These are phyloP conservation scores for Petroica traversi DNA, from an alignment of 2,113 vertebrate genomes.

Conservation along the genomic window DNA sequence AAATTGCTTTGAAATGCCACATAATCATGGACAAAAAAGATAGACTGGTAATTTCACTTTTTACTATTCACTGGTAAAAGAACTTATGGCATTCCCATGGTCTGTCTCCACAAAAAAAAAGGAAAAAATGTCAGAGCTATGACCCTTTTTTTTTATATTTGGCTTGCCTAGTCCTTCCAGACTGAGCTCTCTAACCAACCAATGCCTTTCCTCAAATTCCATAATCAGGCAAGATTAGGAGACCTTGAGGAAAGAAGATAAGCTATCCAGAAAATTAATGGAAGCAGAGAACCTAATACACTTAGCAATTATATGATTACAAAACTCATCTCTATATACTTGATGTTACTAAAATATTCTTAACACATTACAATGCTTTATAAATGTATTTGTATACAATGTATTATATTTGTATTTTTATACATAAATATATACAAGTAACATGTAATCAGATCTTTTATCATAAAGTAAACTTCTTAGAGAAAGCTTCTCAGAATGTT, in stretches of 20 bases:
- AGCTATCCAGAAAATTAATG: constrained; percentile 15
- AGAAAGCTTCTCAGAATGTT: neutral
- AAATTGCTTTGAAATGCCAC: neutral
- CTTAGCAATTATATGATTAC: neutral
- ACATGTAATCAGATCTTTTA: neutral
- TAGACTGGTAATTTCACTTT: neutral
- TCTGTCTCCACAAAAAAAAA: neutral
- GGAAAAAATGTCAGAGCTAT: neutral
- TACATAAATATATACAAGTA: neutral
- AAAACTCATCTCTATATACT: neutral
- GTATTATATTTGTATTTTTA: neutral
- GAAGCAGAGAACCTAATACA: neutral
- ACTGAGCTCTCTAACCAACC: neutral
- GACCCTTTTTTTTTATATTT: neutral
- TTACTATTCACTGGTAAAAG: neutral
- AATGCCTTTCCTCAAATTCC: neutral
- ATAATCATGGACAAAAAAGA: neutral
- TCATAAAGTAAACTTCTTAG: neutral
- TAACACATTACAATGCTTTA: neutral
- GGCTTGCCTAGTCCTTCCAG: neutral
- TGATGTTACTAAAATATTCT: neutral
- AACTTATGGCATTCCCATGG: neutral
- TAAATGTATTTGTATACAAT: neutral
- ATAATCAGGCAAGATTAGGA: neutral
- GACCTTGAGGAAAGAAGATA: neutral